Conservation (phyloP, 2,888 invertebrate genomes). For the Pachycephus smyrnensis region DNA sequence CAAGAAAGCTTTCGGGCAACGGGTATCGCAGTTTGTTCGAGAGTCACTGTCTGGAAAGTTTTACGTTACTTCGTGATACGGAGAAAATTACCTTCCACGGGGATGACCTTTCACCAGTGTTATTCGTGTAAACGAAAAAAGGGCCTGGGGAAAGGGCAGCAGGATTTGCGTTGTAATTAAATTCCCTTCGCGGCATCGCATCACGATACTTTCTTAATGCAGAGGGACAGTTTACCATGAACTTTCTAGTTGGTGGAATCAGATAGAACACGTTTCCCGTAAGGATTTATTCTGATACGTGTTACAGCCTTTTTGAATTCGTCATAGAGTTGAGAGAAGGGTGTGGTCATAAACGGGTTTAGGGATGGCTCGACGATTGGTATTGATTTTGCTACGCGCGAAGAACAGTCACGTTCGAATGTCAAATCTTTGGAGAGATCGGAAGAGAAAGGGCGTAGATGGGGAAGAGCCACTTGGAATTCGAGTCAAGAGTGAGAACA, state of each 20-base stretch:
- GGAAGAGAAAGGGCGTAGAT: constrained; percentile 25
- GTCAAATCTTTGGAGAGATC: constrained; percentile 46
- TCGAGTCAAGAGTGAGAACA: constrained; percentile 43
- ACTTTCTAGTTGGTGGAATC: neutral
- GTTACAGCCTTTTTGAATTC: neutral
- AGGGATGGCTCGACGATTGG: constrained; percentile 24
- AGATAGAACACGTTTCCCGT: neutral
- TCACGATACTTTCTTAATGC: neutral
- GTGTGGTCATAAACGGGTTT: neutral
- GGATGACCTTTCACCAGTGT: neutral
- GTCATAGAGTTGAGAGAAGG: neutral
- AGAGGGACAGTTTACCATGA: neutral
- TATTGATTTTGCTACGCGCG: constrained; percentile 35
- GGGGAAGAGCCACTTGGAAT: constrained; percentile 48
- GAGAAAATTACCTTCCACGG: neutral
- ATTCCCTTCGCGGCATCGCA: neutral
- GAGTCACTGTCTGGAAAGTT: neutral
- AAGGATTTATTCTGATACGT: neutral
- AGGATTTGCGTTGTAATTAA: neutral
- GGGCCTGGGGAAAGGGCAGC: neutral
- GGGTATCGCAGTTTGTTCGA: neutral
- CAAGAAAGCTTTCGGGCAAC: neutral
- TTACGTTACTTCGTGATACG: neutral
- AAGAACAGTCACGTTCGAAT: constrained; percentile 49
- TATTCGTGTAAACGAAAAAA: neutral